Evolutionary conservation across 2,113 vertebrate species (phyloP).

Genomic region (Saguinus midas): DNA sequence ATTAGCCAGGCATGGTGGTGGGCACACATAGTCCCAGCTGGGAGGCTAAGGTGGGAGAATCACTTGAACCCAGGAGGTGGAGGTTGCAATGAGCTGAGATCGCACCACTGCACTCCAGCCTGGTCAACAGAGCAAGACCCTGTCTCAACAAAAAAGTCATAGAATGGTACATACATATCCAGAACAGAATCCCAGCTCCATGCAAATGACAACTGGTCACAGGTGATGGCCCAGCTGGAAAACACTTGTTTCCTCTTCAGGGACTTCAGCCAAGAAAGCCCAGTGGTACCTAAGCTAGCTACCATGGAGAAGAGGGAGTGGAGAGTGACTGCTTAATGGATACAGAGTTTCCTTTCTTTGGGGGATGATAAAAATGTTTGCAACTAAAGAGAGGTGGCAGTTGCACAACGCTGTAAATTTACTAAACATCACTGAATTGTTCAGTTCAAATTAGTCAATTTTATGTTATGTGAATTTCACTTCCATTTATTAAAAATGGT

Average conservation of each 20-base stretch:
- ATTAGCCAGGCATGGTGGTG: too few species aligned
- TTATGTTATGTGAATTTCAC: background rate
- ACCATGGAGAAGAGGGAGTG: accelerated
- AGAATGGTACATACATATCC: background rate
- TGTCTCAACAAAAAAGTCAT: too few species aligned
- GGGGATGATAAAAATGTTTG: background rate
- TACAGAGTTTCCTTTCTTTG: background rate
- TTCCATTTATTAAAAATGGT: background rate
- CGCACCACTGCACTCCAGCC: too few species aligned
- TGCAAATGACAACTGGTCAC: background rate
- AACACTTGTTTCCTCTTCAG: background rate
- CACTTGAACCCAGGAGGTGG: too few species aligned
- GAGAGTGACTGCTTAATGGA: background rate
- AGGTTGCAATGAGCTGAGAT: too few species aligned
- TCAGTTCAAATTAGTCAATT: background rate
- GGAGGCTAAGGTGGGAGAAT: too few species aligned
- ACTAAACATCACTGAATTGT: background rate
- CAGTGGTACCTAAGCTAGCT: background rate
- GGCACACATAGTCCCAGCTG: too few species aligned
- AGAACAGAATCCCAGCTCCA: background rate
- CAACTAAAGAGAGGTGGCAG: background rate
- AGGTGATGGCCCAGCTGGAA: background rate
- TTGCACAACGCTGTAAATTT: background rate
- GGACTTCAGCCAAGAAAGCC: background rate
- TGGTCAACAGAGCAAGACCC: too few species aligned